These are phyloP conservation scores for Chauna torquata DNA, from an alignment of 2,113 vertebrate genomes.

Conservation along the genomic window DNA sequence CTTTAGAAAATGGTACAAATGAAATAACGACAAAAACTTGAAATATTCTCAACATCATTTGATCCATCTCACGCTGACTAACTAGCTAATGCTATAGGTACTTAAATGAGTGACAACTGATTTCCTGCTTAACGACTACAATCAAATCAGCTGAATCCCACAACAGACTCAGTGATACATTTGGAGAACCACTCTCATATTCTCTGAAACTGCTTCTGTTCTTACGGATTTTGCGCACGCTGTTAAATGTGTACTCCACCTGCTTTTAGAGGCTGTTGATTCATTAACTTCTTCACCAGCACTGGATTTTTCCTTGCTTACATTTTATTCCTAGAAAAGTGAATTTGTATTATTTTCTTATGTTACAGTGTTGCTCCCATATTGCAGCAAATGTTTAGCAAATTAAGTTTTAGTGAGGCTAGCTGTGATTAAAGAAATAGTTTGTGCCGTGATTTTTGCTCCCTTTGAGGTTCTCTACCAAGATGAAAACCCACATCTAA, in stretches of 20 bases:
- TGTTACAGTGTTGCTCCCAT: neutral
- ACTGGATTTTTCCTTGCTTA: neutral
- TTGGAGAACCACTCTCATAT: neutral
- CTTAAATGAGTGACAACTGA: neutral
- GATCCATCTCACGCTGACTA: neutral
- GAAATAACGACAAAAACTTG: neutral
- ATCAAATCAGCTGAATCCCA: neutral
- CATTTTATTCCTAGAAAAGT: neutral
- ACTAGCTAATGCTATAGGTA: neutral
- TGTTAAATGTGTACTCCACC: neutral
- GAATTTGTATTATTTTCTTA: neutral
- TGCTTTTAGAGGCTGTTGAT: neutral
- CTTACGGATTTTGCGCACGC: fast-evolving
- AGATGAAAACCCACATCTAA: neutral
- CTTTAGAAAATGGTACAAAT: neutral
- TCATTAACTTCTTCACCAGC: neutral
- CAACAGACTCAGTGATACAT: neutral
- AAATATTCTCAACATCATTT: neutral
- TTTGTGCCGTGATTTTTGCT: neutral
- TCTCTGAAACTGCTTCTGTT: neutral
- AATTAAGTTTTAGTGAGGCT: neutral
- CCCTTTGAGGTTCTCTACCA: neutral
- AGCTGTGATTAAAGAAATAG: conserved; percentile 16
- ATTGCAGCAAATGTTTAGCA: neutral
- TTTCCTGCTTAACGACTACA: neutral